phyloP scores from a whole-genome alignment of 2,797 vertebrate species.

The Alcedo atthis region DNA sequence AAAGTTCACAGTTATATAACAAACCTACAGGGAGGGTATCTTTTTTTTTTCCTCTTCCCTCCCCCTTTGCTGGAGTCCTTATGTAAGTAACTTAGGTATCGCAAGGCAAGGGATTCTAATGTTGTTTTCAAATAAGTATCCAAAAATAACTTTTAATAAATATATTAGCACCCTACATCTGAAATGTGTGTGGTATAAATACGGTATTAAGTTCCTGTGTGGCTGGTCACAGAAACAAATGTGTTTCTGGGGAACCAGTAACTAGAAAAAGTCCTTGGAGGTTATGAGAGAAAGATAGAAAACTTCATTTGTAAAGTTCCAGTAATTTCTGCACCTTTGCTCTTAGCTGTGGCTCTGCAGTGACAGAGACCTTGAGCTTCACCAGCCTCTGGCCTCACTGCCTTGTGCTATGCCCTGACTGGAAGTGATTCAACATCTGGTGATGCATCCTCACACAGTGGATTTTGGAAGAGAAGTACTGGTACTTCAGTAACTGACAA shows the following conservation, averaged over 20 bases:
- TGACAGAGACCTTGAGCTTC: fast-evolving
- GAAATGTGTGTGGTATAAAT: fast-evolving
- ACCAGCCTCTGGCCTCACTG: fast-evolving
- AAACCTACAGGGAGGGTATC: not conserved
- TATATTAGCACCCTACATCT: fast-evolving
- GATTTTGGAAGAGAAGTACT: fast-evolving
- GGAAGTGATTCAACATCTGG: not conserved
- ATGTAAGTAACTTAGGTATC: not conserved
- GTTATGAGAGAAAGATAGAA: not conserved
- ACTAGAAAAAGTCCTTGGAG: not conserved
- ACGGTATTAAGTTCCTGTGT: fast-evolving
- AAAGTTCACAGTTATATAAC: constrained; percentile 31
- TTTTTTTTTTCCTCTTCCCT: not conserved
- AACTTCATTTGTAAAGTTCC: not conserved
- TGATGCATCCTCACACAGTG: fast-evolving
- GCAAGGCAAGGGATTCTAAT: not conserved
- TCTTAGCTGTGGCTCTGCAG: not conserved
- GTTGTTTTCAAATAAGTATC: not conserved
- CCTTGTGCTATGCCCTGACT: not conserved
- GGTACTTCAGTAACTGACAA: not conserved
- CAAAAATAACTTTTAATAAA: not conserved
- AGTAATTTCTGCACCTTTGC: not conserved
- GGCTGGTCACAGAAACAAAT: fast-evolving
- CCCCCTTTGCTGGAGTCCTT: not conserved
- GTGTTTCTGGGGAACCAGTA: not conserved